Evolutionary conservation across 2,797 vertebrate genomes (phyloP).

Genomic region (Characodon lateralis): DNA sequence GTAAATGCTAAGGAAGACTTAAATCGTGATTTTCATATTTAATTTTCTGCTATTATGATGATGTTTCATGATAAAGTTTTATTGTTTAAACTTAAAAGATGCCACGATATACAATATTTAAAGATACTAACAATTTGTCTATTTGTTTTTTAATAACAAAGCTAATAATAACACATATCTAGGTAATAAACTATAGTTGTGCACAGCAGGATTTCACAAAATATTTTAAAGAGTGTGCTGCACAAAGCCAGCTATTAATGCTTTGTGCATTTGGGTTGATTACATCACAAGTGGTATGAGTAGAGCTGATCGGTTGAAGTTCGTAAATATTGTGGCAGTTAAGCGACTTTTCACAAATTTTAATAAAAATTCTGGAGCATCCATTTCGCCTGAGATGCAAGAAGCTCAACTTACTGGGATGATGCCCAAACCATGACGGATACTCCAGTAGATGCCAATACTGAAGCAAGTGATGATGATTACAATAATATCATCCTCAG

Average conservation of each 20-base stretch:
- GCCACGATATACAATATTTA: neutral
- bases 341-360: no score
- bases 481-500: no score
- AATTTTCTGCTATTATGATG: neutral
- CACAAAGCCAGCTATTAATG: neutral
- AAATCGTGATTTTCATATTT: neutral
- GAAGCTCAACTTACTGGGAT: no score
- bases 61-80: neutral
- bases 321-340: no score
- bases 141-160: neutral
- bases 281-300: neutral
- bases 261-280: neutral
- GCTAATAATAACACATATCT: neutral
- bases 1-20: neutral
- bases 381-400: no score
- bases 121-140: neutral
- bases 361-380: no score
- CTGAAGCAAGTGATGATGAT: no score
- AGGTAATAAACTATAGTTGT: neutral
- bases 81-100: neutral
- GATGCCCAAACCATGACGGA: no score
- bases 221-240: neutral
- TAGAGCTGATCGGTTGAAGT: neutral
- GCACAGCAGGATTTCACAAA: neutral
- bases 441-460: no score